Base-by-base conservation (phyloP, 2,797 vertebrate species). In the Hafferia zeledoni region DNA sequence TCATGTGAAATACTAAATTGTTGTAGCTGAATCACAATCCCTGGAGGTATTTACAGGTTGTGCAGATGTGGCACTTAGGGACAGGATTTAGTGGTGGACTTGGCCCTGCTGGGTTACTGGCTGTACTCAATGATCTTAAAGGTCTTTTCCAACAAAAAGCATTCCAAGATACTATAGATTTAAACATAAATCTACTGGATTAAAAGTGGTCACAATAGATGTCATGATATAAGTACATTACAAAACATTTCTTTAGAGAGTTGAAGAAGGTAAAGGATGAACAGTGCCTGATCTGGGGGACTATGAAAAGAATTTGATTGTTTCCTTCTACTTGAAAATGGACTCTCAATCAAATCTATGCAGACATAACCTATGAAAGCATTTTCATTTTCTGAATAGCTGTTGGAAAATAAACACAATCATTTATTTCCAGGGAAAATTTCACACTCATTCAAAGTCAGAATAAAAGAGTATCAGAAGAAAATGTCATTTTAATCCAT, bases 331-430 rank as follows among this genome's bases (percentile, higher is more conserved):
- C 41, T 33, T 89, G 49, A 63, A 75, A 94, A 87, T 15, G 74
- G 64, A 31, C 6, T 87, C 31, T 85, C 65, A 44, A 33, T 85
- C 64, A 70, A 56, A 70, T 74, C 74, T 49, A 24, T 23, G 39
- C 44, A 75, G 24, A 83, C 37, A 59, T 68, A 57, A 89, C 23
- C 80, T 67, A 64, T 24, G 49, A 89, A 77, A 61, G 68, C 20
- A 39, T 84, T 94, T 94, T 88, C 63, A 61, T 72, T 90, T 70
- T 61, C 25, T 55, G 67, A 86, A 27, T 78, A 92, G 72, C 27
- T 82, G n/a, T 35, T 87, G 78, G 55, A 65, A 92, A 93, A 87
- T 65, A 59, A 90, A 59, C 20, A 31, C 4, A 56, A 35, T 64
- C 15, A 35, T 94, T 83, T 75, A 55, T 86, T 95, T 91, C 44